These are phyloP conservation scores for Propithecus coquereli DNA, from an alignment of 2,113 vertebrate genomes.

Conservation along the genomic window DNA sequence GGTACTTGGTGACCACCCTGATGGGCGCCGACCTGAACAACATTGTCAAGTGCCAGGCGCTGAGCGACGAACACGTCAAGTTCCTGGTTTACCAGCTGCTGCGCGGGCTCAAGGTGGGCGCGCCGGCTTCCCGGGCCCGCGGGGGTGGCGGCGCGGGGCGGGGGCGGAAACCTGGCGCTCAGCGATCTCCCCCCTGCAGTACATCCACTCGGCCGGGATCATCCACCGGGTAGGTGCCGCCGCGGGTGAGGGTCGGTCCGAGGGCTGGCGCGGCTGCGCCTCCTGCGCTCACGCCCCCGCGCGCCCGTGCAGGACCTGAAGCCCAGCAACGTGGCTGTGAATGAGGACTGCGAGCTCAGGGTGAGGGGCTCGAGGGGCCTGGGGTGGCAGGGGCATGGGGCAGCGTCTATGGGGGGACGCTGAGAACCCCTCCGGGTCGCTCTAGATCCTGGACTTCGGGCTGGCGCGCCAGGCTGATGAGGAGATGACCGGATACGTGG, in stretches of 20 bases:
- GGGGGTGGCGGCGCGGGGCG: no score
- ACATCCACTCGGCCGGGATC: conserved; percentile 98
- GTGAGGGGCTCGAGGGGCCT: conserved; percentile 75
- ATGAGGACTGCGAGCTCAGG: conserved; percentile 97
- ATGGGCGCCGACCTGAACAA: conserved; percentile 99
- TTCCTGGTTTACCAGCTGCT: conserved; percentile 98
- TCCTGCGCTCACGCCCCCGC: background rate
- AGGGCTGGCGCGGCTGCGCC: fast-evolving
- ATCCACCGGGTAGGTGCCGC: conserved; percentile 94
- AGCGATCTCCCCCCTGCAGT: conserved; percentile 82
- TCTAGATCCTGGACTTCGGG: conserved; percentile 96
- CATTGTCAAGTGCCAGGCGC: conserved; percentile 96
- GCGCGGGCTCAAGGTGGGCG: conserved; percentile 93
- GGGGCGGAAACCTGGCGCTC: background rate
- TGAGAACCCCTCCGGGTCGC: background rate
- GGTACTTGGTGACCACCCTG: conserved; percentile 96
- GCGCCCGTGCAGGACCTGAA: conserved; percentile 89
- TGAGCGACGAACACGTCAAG: conserved; percentile 97
- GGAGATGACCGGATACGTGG: conserved; percentile 98
- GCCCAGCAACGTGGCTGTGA: conserved; percentile 95
- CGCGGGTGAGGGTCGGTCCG: background rate
- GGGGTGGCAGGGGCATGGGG: fast-evolving
- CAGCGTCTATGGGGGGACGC: fast-evolving
- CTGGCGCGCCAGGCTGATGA: conserved; percentile 96
- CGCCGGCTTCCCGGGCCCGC: background rate